These are phyloP conservation scores for Enteromius trimaculatus DNA, from an alignment of 2,797 vertebrate species.

Conservation along the genomic window DNA sequence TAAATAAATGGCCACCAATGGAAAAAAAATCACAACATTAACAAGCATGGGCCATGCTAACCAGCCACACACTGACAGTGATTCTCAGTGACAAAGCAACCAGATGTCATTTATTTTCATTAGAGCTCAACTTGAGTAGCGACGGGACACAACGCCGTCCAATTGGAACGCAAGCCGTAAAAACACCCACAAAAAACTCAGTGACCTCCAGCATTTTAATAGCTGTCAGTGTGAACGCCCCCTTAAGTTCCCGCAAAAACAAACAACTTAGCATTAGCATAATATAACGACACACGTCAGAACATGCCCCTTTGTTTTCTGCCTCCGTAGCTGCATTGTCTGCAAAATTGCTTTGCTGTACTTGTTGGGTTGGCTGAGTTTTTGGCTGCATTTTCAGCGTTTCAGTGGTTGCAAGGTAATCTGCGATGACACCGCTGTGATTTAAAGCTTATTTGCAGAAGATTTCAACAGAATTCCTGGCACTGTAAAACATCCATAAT, in stretches of 20 bases:
- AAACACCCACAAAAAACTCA: background rate
- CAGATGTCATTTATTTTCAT: background rate
- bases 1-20: background rate
- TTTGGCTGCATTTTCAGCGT: constrained; percentile 42
- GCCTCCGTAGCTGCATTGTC: constrained; percentile 10
- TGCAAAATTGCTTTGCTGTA: constrained; percentile 2
- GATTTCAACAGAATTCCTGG: constrained; percentile 47
- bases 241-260: constrained; percentile 18
- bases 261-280: constrained; percentile 25
- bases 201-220: constrained; percentile 27
- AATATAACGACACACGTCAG: constrained; percentile 9
- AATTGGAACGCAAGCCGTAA: background rate
- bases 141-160: background rate
- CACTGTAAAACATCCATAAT: constrained; percentile 51
- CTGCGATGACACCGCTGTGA: constrained; percentile 44
- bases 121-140: background rate
- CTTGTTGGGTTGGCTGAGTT: constrained; percentile 15
- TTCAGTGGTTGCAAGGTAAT: constrained; percentile 38
- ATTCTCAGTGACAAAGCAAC: background rate
- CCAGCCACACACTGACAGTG: background rate
- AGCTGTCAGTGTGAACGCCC: constrained; percentile 19
- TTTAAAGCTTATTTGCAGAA: constrained; percentile 54
- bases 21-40: background rate
- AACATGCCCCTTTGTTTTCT: background rate
- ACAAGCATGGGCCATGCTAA: background rate